These are phyloP conservation scores for Hirtodrosophila alboralis DNA, from an alignment of 2,888 invertebrate species.

Conservation along the genomic window DNA sequence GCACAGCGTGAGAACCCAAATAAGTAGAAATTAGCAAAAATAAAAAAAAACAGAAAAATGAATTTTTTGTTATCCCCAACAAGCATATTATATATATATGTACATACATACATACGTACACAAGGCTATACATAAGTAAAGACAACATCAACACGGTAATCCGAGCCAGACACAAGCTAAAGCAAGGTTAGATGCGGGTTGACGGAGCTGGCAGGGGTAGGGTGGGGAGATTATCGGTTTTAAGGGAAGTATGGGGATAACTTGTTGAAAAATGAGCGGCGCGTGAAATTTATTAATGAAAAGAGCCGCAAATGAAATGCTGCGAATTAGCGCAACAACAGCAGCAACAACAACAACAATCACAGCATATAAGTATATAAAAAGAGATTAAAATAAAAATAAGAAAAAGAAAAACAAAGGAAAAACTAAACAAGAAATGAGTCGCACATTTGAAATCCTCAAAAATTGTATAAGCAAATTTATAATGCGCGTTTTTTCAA, in stretches of 20 bases:
- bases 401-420: slow-evolving; percentile 10
- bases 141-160: slow-evolving; percentile 76
- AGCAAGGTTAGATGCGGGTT: slow-evolving; percentile 17
- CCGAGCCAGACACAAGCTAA: slow-evolving; percentile 60
- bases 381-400: neutral
- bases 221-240: neutral
- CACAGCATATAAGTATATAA: slow-evolving; percentile 10
- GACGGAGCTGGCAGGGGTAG: neutral
- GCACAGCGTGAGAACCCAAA: slow-evolving; percentile 52
- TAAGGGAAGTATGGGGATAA: slow-evolving; percentile 9
- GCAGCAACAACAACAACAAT: slow-evolving; percentile 31
- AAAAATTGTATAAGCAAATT: slow-evolving; percentile 32
- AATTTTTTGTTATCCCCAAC: slow-evolving; percentile 38
- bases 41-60: slow-evolving; percentile 8
- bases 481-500: slow-evolving; percentile 26
- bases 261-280: slow-evolving; percentile 76
- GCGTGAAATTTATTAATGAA: slow-evolving; percentile 81
- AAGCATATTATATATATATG: neutral
- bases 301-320: slow-evolving; percentile 69
- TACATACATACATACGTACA: neutral
- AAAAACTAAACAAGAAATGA: slow-evolving; percentile 17
- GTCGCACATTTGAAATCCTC: slow-evolving; percentile 2
- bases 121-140: slow-evolving; percentile 22
- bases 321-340: slow-evolving; percentile 61
- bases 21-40: slow-evolving; percentile 49